A percentile compares a stretch with the other conserved stretches of the same genome.
Evolutionary conservation across 2,888 invertebrate genomes (phyloP).

Genomic region (Cyaniris semiargus): DNA sequence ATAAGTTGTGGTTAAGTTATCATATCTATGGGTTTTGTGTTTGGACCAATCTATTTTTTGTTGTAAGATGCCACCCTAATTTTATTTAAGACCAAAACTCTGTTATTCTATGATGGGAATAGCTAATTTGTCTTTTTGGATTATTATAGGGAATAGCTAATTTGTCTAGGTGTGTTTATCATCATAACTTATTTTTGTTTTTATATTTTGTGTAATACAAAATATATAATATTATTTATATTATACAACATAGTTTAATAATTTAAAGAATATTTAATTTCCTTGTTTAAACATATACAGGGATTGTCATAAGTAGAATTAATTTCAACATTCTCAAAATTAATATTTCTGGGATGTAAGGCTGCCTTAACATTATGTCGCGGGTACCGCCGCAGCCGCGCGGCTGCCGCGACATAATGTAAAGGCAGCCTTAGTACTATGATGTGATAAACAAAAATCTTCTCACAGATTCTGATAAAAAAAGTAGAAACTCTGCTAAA

Average conservation of each 20-base stretch:
- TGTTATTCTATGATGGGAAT: too few species aligned
- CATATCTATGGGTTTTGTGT: neutral
- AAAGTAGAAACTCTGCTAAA: neutral
- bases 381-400: too few species aligned
- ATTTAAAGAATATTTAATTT: neutral
- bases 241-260: neutral
- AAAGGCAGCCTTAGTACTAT: conserved; percentile 19
- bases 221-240: conserved; percentile 14
- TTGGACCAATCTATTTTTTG: too few species aligned
- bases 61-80: too few species aligned
- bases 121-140: too few species aligned
- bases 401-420: too few species aligned
- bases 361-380: too few species aligned
- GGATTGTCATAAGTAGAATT: conserved; percentile 3
- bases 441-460: neutral
- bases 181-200: conserved; percentile 12
- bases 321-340: neutral
- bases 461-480: neutral
- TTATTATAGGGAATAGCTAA: too few species aligned
- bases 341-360: neutral
- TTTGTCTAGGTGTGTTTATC: too few species aligned
- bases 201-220: neutral
- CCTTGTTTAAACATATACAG: neutral
- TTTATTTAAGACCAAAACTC: too few species aligned
- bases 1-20: conserved; percentile 2